Conservation (phyloP, 2,888 invertebrate genomes). For the Rhorus exstirpatorius region DNA sequence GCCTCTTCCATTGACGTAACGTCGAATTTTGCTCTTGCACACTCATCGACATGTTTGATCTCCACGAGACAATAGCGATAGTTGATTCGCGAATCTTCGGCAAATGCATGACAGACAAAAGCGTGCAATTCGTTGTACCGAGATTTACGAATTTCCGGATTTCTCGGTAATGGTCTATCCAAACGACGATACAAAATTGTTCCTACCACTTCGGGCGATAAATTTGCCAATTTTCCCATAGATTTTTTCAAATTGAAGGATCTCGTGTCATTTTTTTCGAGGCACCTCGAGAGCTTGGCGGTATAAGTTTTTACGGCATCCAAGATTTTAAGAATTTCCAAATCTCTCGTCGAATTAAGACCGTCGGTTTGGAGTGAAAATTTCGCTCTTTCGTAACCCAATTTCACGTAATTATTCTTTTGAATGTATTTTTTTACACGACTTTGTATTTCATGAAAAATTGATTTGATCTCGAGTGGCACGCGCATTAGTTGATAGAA, state of each 20-base stretch:
- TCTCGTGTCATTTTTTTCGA: conserved; percentile 6
- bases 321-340: conserved; percentile 19
- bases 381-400: conserved; percentile 53
- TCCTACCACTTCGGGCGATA: conserved; percentile 42
- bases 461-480: conserved; percentile 45
- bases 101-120: conserved; percentile 68
- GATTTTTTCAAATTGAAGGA: conserved; percentile 57
- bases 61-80: conserved; percentile 70
- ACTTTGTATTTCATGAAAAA: conserved; percentile 11
- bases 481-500: conserved; percentile 59
- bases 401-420: conserved; percentile 46
- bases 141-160: background rate
- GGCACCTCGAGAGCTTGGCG: conserved; percentile 33
- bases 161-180: conserved; percentile 32
- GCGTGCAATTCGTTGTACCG: conserved; percentile 58
- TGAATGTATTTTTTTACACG: conserved; percentile 2
- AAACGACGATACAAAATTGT: conserved; percentile 56
- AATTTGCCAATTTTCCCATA: conserved; percentile 61
- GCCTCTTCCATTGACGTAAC: background rate
- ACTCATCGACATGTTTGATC: conserved; percentile 65
- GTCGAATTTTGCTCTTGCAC: conserved; percentile 30
- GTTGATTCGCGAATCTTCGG: background rate
- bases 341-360: background rate
- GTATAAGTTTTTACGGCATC: conserved; percentile 10
- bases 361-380: conserved; percentile 5